phyloP scores from a whole-genome alignment of 1,140 invertebrate species.

The Microplitis demolitor region DNA sequence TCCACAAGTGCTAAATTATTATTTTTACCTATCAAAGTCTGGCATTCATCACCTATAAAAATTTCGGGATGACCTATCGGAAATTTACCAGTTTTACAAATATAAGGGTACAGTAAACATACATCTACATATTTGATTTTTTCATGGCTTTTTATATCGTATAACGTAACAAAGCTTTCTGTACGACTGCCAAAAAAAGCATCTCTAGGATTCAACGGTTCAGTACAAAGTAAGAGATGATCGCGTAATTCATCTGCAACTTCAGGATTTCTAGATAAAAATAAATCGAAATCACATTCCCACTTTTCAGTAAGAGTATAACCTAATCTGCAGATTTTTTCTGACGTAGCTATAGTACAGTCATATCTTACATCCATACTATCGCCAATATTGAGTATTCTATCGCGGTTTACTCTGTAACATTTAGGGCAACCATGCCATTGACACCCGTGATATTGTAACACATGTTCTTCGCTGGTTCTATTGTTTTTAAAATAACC shows the following conservation, averaged over 20 bases:
- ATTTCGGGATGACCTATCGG: conserved; percentile 49
- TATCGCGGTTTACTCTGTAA: conserved; percentile 11
- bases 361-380: background rate
- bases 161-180: conserved; percentile 40
- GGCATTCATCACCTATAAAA: conserved; percentile 38
- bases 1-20: conserved; percentile 17
- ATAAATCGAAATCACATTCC: conserved; percentile 19
- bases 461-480: background rate
- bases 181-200: conserved; percentile 49
- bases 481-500: conserved; percentile 3
- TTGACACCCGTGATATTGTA: background rate
- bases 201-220: conserved; percentile 33
- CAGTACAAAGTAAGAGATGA: background rate
- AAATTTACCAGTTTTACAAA: conserved; percentile 39
- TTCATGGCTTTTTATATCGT: conserved; percentile 38
- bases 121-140: conserved; percentile 43
- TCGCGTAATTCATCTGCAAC: background rate
- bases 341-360: background rate
- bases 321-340: background rate
- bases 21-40: background rate
- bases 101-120: conserved; percentile 43
- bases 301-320: conserved; percentile 22
- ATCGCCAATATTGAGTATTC: background rate
- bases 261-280: background rate
- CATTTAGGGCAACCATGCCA: conserved; percentile 15